Percentiles rank a stretch among this genome's conserved stretches.
These are phyloP conservation scores for Sinotaia quadrata DNA, from an alignment of 2,888 invertebrate species.

Conservation along the genomic window DNA sequence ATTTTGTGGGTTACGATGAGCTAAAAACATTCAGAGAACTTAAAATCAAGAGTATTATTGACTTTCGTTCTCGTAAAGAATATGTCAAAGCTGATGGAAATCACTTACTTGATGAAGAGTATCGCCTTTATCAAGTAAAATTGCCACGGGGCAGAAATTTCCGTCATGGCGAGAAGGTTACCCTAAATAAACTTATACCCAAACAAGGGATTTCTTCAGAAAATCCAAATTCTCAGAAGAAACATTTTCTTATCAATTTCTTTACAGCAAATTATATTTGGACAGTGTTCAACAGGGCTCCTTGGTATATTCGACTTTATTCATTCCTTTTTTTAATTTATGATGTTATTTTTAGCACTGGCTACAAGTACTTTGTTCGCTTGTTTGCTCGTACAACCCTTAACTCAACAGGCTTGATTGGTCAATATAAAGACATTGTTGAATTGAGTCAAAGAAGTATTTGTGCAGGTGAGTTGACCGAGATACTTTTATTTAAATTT, in stretches of 20 bases:
- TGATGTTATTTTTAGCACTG: constrained; percentile 50
- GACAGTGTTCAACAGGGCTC: constrained; percentile 51
- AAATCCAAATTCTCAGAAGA: neutral
- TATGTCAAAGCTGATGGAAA: constrained; percentile 48
- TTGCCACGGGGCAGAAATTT: constrained; percentile 40
- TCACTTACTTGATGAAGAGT: constrained; percentile 52
- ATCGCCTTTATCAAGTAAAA: constrained; percentile 48
- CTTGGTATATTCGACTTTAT: constrained; percentile 53
- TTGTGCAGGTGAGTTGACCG: constrained; percentile 48
- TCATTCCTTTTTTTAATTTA: constrained; percentile 50
- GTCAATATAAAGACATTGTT: constrained; percentile 59
- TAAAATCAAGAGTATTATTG: constrained; percentile 57
- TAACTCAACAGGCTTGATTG: constrained; percentile 47
- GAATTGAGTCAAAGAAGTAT: constrained; percentile 51
- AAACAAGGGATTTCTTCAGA: neutral
- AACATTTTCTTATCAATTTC: constrained; percentile 52
- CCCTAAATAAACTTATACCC: neutral
- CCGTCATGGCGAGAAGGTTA: constrained; percentile 4
- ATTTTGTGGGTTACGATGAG: constrained; percentile 51
- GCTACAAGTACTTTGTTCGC: constrained; percentile 46
- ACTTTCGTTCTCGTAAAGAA: constrained; percentile 57
- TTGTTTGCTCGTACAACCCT: constrained; percentile 47
- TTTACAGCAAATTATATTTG: constrained; percentile 50
- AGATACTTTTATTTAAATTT: too few relatives aligned
- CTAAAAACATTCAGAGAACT: constrained; percentile 44